Evolutionary conservation across 2,888 invertebrate genomes (phyloP).

Genomic region (Hydrotaea diabolus): DNA sequence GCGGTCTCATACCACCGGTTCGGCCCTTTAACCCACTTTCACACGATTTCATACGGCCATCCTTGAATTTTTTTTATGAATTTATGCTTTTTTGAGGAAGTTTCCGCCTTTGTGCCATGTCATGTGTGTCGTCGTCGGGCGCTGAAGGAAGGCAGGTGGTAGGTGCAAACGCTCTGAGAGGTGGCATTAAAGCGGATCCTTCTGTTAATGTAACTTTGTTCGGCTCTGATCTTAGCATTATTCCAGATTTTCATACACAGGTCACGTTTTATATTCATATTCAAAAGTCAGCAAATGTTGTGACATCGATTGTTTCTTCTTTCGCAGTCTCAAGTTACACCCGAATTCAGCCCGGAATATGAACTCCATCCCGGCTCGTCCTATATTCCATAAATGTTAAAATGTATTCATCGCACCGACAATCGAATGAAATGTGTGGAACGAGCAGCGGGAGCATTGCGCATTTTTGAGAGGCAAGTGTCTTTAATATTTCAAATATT

Average conservation of each 20-base stretch:
- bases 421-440: background rate
- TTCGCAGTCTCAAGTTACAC: background rate
- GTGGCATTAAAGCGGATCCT: background rate
- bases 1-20: background rate
- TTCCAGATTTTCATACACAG: constrained; percentile 13
- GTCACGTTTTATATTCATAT: constrained; percentile 57
- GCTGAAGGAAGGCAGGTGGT: background rate
- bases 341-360: background rate
- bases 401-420: background rate
- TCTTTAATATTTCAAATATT: background rate
- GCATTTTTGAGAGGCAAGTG: background rate
- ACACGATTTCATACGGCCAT: background rate
- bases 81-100: constrained; percentile 5
- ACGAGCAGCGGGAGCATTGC: background rate
- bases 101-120: background rate
- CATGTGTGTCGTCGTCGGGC: background rate
- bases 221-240: background rate
- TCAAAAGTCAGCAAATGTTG: constrained; percentile 52
- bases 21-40: background rate
- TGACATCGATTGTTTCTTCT: constrained; percentile 52
- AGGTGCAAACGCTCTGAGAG: background rate
- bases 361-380: background rate
- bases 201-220: background rate
- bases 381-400: background rate
- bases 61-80: background rate